Base-by-base conservation (phyloP, 2,888 invertebrate species). In the Spodoptera picta region DNA sequence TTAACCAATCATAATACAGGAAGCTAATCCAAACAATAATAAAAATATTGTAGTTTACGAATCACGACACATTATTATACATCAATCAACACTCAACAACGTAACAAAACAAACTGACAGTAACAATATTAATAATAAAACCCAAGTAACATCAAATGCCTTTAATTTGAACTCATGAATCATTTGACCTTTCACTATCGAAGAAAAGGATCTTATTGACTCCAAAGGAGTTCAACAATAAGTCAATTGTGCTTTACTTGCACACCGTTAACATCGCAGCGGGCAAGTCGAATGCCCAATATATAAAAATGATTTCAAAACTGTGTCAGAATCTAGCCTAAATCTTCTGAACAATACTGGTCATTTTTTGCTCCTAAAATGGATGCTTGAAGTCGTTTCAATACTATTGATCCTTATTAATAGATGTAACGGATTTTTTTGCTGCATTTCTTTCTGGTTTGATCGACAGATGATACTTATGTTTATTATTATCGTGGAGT, bases 151-250 rank as follows among this genome's bases (percentile, higher is more conserved):
- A 23, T 36, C 41, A 46, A 54, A 55, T 53, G 14, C n/a, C 53
- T 47, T 11, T 70, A 62, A 65, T 57, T 65, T 59, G 10, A 23
- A 58, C 55, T 45, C 12, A 54, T 63, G 47, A 60, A 53, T 65
- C 68, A 70, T 62, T 72, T 80, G 67, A 79, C 80, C 78, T 78
- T 78, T 79, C 58, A 60, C 49, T 68, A 78, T 78, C 81, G 49
- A 68, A 66, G 62, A 75, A 69, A 69, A 78, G 73, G 75, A 79
- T 78, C 78, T 62, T 75, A 73, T 68, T 67, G 66, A 63, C 42
- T 62, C 65, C 42, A 51, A 63, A 71, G 61, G 60, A 69, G 69
- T 50, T 46, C 56, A 71, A 77, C 78, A 79, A 77, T 77, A 58
- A 36, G 45, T 44, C 71, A 72, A 75, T 79, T 78, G 79, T 73